A percentile compares a stretch with the other conserved stretches of the same genome.
Evolutionary conservation across 2,797 vertebrate genomes (phyloP).

Genomic region (Lemur catta): DNA sequence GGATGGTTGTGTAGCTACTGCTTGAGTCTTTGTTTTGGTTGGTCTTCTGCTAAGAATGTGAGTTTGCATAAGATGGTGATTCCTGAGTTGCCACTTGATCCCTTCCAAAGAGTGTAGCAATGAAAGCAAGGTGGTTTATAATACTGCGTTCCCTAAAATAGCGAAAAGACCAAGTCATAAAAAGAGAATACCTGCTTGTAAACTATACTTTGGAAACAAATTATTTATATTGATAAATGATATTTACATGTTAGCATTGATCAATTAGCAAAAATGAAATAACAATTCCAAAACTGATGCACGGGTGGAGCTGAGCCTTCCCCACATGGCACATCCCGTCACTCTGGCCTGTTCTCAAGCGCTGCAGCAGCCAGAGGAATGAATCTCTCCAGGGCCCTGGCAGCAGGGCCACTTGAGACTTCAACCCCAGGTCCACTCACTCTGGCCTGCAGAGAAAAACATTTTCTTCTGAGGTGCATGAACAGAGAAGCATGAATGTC

Average conservation of each 20-base stretch:
- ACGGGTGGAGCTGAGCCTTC: neutral
- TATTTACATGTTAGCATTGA: neutral
- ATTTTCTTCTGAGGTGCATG: neutral
- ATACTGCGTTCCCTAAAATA: neutral
- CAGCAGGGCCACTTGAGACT: neutral
- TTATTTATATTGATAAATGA: neutral
- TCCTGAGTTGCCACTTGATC: neutral
- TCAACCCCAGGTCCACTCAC: neutral
- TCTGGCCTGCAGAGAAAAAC: neutral
- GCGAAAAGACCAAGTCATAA: neutral
- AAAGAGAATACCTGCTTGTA: neutral
- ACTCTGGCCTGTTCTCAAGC: neutral
- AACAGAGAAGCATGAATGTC: neutral
- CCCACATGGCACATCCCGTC: neutral
- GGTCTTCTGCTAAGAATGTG: neutral
- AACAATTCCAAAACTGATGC: neutral
- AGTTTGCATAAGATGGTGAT: neutral
- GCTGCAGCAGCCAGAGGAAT: neutral
- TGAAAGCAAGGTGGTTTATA: conserved; percentile 6
- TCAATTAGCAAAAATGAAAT: neutral
- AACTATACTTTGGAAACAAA: neutral
- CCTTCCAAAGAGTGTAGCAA: neutral
- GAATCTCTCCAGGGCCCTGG: neutral
- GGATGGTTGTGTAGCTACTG: neutral
- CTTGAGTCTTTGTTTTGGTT: neutral